These are phyloP conservation scores for Drosophila bocki DNA, from an alignment of 1,140 invertebrate genomes.

Conservation along the genomic window DNA sequence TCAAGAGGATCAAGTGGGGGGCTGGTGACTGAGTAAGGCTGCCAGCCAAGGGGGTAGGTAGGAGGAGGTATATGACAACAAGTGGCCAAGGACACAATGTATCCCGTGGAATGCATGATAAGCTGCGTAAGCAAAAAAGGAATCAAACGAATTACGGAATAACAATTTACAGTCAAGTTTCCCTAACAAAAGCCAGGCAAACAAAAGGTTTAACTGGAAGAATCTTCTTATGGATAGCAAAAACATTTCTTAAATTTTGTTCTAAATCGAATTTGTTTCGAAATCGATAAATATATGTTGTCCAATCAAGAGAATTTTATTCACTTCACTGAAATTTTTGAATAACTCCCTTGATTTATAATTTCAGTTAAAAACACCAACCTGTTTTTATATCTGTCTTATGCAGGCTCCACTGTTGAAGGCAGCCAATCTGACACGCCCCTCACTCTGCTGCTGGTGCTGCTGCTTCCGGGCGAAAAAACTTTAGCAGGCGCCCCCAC, in stretches of 20 bases:
- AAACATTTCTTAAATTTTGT: too few species aligned
- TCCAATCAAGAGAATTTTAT: too few species aligned
- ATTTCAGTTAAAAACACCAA: background rate
- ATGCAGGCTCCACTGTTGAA: conserved; percentile 3
- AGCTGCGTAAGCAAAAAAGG: conserved; percentile 58
- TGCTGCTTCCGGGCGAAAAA: conserved; percentile 10
- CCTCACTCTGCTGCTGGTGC: background rate
- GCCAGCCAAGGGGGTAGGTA: background rate
- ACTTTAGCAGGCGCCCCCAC: conserved; percentile 43
- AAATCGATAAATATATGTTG: too few species aligned
- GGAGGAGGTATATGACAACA: conserved; percentile 46
- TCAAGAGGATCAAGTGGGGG: conserved; percentile 31
- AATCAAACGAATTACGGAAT: conserved; percentile 55
- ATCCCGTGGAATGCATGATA: conserved; percentile 56
- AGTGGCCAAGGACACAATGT: conserved; percentile 62
- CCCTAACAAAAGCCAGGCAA: too few species aligned
- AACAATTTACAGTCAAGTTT: conserved; percentile 47
- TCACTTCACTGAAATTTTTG: too few species aligned
- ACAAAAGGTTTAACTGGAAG: background rate
- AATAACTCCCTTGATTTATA: too few species aligned
- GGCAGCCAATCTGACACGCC: background rate
- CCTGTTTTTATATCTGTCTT: background rate
- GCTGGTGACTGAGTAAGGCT: background rate
- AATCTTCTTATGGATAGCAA: background rate
- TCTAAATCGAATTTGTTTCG: too few species aligned